phyloP scores from a whole-genome alignment of 2,888 invertebrate species.

The Trisateles emortualis region DNA sequence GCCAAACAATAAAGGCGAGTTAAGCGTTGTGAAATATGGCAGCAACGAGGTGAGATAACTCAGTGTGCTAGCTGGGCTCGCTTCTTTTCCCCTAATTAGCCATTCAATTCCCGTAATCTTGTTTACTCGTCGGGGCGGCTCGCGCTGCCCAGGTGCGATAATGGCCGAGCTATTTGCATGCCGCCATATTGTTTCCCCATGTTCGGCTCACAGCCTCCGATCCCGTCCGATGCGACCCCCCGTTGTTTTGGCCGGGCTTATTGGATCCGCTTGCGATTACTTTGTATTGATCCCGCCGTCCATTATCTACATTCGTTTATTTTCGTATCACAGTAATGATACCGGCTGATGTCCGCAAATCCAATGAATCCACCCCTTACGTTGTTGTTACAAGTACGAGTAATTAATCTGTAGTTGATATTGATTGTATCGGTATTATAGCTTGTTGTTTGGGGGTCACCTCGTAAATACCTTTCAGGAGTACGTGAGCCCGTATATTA shows the following conservation, averaged over 20 bases:
- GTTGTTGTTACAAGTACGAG: constrained; percentile 55
- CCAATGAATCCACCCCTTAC: constrained; percentile 61
- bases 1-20: constrained; percentile 81
- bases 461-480: constrained; percentile 33
- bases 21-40: constrained; percentile 84
- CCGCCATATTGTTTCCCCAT: constrained; percentile 86
- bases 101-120: constrained; percentile 87
- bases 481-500: constrained; percentile 22
- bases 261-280: constrained; percentile 86
- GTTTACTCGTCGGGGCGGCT: constrained; percentile 81
- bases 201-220: constrained; percentile 75
- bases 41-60: constrained; percentile 81
- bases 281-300: constrained; percentile 85
- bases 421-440: constrained; percentile 35
- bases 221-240: constrained; percentile 77
- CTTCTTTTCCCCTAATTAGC: constrained; percentile 86
- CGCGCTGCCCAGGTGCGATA: constrained; percentile 86
- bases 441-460: constrained; percentile 23
- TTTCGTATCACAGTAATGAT: constrained; percentile 82
- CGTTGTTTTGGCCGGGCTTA: constrained; percentile 84
- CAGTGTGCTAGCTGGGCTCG: constrained; percentile 71
- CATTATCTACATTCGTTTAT: constrained; percentile 86
- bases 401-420: constrained; percentile 46
- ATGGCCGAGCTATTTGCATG: constrained; percentile 87
- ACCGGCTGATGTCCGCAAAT: constrained; percentile 73